These are phyloP conservation scores for Lithosia quadra DNA, from an alignment of 2,888 invertebrate genomes.

Conservation along the genomic window DNA sequence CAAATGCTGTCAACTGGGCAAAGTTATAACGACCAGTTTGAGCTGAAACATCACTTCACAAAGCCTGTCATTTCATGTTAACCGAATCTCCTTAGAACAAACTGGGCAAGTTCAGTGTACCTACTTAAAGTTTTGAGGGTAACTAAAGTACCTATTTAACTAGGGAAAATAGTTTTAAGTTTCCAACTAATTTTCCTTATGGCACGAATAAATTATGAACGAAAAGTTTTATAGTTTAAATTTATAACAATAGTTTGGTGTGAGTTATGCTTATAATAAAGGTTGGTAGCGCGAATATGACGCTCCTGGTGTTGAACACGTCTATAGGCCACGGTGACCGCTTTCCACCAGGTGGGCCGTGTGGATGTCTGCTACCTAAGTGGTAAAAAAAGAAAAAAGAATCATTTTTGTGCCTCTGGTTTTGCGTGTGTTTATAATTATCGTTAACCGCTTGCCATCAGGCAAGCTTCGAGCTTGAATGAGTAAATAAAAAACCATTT, in stretches of 20 bases:
- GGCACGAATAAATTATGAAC: constrained; percentile 3
- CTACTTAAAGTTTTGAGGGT: constrained; percentile 9
- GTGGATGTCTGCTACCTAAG: too few species aligned
- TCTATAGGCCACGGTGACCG: too few species aligned
- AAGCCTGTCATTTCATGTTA: constrained; percentile 11
- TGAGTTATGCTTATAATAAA: not conserved
- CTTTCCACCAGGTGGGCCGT: too few species aligned
- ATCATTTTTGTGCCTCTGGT: not conserved
- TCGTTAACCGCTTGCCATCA: not conserved
- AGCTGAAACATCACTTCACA: constrained; percentile 1
- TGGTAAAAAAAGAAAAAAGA: too few species aligned
- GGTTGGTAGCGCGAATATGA: too few species aligned
- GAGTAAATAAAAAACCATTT: not conserved
- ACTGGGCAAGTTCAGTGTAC: not conserved
- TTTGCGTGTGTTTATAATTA: not conserved
- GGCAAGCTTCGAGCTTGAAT: not conserved
- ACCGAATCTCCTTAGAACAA: not conserved
- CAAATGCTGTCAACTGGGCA: not conserved
- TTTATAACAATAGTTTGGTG: not conserved
- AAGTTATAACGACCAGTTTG: not conserved
- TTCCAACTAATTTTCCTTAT: constrained; percentile 7
- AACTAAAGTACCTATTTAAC: constrained; percentile 10
- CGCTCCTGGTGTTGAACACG: too few species aligned
- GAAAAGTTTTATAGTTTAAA: not conserved
- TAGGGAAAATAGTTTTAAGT: constrained; percentile 12